phyloP scores from a whole-genome alignment of 92 coral and sea anemone species.

The Palythoa heliodiscus region DNA sequence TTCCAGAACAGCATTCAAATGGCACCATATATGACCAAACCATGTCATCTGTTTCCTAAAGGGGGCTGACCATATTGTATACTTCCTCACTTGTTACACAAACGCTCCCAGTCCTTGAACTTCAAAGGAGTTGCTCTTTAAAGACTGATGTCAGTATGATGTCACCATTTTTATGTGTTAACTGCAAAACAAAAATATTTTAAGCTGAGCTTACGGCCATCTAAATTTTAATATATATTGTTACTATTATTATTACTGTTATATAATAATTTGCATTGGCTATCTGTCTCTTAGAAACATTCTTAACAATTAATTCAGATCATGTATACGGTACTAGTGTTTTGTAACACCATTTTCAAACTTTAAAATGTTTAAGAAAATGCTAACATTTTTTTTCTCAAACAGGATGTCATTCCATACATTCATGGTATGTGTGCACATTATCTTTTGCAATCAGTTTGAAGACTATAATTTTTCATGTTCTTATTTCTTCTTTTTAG shows the following conservation, averaged over 20 bases:
- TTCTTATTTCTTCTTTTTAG: not conserved
- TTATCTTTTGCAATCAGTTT: not conserved
- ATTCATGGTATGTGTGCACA: slow-evolving; percentile 1
- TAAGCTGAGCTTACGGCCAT: not conserved
- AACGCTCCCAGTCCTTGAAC: not conserved
- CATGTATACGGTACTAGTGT: not conserved
- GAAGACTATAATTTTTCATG: not conserved
- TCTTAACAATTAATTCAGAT: not conserved
- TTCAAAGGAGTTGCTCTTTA: not conserved
- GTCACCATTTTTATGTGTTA: not conserved
- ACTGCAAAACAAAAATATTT: not conserved
- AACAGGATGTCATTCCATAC: slow-evolving; percentile 1
- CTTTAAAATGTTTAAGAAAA: not conserved
- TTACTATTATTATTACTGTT: not conserved
- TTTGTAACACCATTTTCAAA: not conserved
- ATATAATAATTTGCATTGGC: not conserved
- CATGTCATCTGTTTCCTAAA: not conserved
- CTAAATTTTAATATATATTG: not conserved
- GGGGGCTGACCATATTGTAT: not conserved
- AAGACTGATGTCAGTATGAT: not conserved
- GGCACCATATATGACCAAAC: slow-evolving; percentile 2
- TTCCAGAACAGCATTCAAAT: not conserved
- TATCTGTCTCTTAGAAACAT: not conserved
- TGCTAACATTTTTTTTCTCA: not conserved
- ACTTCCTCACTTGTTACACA: not conserved